phyloP scores from a whole-genome alignment of 1,140 invertebrate species.

The Drosophila repleta region DNA sequence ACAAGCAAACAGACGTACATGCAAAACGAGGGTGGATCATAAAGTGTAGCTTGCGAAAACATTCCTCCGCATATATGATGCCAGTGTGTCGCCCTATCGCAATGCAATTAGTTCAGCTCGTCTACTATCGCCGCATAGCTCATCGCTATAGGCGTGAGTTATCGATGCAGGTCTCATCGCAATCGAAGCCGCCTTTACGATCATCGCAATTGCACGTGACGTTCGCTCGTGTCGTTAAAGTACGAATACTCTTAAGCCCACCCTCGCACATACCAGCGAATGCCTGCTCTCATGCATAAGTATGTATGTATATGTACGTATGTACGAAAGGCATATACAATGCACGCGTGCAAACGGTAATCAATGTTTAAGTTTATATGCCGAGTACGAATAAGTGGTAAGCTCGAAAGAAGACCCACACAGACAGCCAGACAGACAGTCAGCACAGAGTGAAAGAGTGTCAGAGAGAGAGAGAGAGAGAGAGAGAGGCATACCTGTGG shows the following conservation, averaged over 20 bases:
- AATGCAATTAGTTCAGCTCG: neutral
- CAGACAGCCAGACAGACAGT: constrained; percentile 15
- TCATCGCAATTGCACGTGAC: constrained; percentile 24
- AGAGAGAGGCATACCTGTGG: constrained; percentile 34
- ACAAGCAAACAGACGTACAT: constrained; percentile 21
- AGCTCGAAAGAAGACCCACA: constrained; percentile 63
- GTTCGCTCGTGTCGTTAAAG: neutral
- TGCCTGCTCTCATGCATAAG: constrained; percentile 29
- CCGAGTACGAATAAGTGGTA: constrained; percentile 50
- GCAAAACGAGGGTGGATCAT: constrained; percentile 35
- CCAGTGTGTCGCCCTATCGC: too few species aligned
- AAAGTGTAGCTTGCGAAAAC: constrained; percentile 9
- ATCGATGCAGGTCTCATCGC: constrained; percentile 8
- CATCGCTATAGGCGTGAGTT: constrained; percentile 1
- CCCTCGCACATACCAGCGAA: constrained; percentile 46
- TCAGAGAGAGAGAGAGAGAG: constrained; percentile 46
- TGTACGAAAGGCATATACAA: constrained; percentile 30
- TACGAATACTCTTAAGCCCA: constrained; percentile 30
- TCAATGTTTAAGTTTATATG: constrained; percentile 70
- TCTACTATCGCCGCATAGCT: neutral
- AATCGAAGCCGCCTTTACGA: constrained; percentile 1
- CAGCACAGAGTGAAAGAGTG: constrained; percentile 13
- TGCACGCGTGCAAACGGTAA: constrained; percentile 73
- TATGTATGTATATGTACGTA: neutral
- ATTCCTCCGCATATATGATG: neutral